Evolutionary conservation across 2,797 vertebrate genomes (phyloP).

Genomic region (Pyrocephalus nanus): DNA sequence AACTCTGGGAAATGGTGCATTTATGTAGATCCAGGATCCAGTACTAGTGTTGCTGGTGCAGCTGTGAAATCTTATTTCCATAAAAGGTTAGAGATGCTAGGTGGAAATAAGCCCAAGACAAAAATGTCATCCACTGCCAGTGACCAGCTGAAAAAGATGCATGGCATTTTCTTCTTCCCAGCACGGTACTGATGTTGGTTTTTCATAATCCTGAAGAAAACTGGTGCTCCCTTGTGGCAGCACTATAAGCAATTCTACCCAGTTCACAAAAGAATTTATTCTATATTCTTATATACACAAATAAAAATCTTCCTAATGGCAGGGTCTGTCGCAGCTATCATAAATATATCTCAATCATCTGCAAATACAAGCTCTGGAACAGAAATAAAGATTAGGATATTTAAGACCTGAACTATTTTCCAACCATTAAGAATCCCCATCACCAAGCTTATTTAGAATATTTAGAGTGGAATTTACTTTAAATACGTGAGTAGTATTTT

Average conservation of each 20-base stretch:
- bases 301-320: not conserved
- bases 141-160: not conserved
- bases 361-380: not conserved
- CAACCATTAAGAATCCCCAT: not conserved
- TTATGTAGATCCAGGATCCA: not conserved
- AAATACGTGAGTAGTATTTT: not conserved
- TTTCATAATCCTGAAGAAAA: not conserved
- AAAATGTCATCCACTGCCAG: not conserved
- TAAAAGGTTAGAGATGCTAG: not conserved
- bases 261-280: not conserved
- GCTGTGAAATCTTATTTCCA: not conserved
- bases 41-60: not conserved
- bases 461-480: not conserved
- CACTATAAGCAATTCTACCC: not conserved
- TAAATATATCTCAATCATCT: not conserved
- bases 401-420: not conserved
- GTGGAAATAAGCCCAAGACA: not conserved
- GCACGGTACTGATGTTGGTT: not conserved
- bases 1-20: not conserved
- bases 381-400: not conserved
- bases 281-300: not conserved
- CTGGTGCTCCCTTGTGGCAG: not conserved
- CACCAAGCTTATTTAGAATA: not conserved
- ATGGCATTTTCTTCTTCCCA: not conserved
- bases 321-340: not conserved